These are phyloP conservation scores for Fulica atra DNA, from an alignment of 2,113 vertebrate species.

Conservation along the genomic window DNA sequence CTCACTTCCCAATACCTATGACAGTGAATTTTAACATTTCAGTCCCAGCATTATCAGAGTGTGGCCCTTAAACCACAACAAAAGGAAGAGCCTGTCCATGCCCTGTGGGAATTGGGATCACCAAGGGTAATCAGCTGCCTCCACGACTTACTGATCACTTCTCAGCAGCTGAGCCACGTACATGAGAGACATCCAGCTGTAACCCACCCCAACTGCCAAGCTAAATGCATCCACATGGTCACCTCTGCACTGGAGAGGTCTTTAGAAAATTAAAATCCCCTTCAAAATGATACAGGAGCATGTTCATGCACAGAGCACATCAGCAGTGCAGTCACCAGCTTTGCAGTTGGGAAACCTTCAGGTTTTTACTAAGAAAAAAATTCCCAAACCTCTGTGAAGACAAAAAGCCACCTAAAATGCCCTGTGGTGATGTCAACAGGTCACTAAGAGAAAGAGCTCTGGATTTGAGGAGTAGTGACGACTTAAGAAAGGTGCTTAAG, in stretches of 20 bases:
- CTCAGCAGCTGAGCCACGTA: neutral
- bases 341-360: neutral
- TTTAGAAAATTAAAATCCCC: neutral
- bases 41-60: neutral
- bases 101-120: neutral
- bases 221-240: neutral
- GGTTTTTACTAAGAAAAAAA: neutral
- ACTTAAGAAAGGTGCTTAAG: neutral
- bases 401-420: neutral
- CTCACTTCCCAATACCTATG: rapidly evolving
- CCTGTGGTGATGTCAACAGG: neutral
- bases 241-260: neutral
- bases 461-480: neutral
- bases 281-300: neutral
- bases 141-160: neutral
- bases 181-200: neutral
- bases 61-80: rapidly evolving
- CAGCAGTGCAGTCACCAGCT: neutral
- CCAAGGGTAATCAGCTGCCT: neutral
- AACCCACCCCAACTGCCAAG: neutral
- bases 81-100: neutral
- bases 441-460: neutral
- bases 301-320: rapidly evolving
- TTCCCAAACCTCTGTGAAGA: neutral
- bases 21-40: rapidly evolving